Base-by-base conservation (phyloP, 2,797 vertebrate genomes). In the Geotrypetes seraphini region DNA sequence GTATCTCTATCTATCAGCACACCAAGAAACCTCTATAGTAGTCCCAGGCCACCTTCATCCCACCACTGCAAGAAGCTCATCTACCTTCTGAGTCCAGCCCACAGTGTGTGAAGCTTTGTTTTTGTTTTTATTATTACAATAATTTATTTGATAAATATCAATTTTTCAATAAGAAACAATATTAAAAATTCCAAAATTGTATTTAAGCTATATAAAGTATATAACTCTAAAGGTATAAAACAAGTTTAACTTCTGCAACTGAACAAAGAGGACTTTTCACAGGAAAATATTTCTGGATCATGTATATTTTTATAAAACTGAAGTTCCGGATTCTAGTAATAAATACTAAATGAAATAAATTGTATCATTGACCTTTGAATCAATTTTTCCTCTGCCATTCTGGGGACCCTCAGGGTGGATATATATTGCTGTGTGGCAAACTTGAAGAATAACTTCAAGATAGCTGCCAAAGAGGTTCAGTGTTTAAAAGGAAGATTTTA, bases 31-130 rank as follows among this genome's bases (percentile, higher is more conserved):
- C 20, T 17, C 1, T 5, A 3, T 7, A 33, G 15, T 35, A 34
- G 22, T 6, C 4, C 28, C 11, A 31, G 32, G 8, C 51, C 48
- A 0, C 12, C 61, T n/a, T 68, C 63, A 3, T 39, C 49, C 21
- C 51, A 39, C 26, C 71, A 66, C 42, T 69, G 68, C 27, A 45
- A 55, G 49, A 65, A 71, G 36, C 60, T 80, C 20, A 59, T 75
- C 23, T 37, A 46, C 9, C 66, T 66, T 22, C 56, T 82, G 5
- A 21, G 53, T 7, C 54, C 64, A 3, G 5, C 16, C 12, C 22
- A 31, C 12, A 19, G 35, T 30, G 24, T 17, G 1, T 24, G 31
- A 25, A 4, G 22, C 17, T 4, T 12, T 7, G 11, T 19, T 13
- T 21, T 21, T 20, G 7, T 3, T 20, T 11, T 21, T 11, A 20